phyloP scores from a whole-genome alignment of 2,113 vertebrate genomes.

The Prietella phreatophila region DNA sequence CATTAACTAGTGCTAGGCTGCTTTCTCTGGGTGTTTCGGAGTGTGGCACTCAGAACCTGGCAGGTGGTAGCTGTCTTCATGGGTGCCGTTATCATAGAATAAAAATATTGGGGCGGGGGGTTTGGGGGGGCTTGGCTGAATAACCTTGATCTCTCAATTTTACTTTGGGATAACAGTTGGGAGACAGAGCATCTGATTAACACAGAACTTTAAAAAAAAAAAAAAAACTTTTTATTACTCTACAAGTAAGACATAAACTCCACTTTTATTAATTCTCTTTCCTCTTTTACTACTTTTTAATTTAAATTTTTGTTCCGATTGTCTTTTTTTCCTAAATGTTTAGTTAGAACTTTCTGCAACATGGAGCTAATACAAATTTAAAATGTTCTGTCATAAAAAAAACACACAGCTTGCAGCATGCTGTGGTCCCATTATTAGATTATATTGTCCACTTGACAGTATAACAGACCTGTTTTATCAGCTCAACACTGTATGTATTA shows the following conservation, averaged over 20 bases:
- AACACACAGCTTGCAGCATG: too few species aligned
- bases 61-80: conserved; percentile 54
- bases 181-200: conserved; percentile 12
- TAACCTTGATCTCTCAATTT: background rate
- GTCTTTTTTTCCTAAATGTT: background rate
- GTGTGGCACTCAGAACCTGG: conserved; percentile 48
- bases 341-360: background rate
- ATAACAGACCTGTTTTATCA: too few species aligned
- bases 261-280: conserved; percentile 34
- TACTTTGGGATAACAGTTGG: conserved; percentile 23
- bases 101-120: background rate
- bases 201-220: background rate
- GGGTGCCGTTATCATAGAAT: conserved; percentile 41
- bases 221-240: conserved; percentile 50
- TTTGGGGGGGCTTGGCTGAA: conserved; percentile 27
- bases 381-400: background rate
- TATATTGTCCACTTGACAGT: too few species aligned
- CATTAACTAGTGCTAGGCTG: conserved; percentile 45
- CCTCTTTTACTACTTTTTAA: conserved; percentile 29
- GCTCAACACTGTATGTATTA: too few species aligned
- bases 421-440: too few species aligned
- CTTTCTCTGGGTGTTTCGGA: conserved; percentile 26
- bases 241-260: conserved; percentile 46
- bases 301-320: background rate
- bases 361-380: background rate